Percentiles rank a stretch among this genome's conserved stretches.
These are phyloP conservation scores for Urocyon cinereoargenteus DNA, from an alignment of 2,797 vertebrate species.

Conservation along the genomic window DNA sequence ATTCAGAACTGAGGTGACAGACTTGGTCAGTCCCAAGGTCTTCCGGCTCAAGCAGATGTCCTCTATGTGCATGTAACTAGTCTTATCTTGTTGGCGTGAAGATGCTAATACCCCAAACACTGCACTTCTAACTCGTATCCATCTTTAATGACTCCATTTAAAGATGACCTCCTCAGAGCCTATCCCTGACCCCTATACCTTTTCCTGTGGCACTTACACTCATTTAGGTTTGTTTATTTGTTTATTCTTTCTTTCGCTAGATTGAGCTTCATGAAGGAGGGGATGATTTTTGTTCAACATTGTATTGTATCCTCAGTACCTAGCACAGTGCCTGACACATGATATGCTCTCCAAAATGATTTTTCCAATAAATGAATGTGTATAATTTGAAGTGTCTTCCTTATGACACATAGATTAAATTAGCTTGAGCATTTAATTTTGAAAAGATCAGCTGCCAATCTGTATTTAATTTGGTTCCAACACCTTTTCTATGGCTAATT, in stretches of 20 bases:
- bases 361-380: constrained; percentile 64
- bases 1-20: not conserved
- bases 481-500: constrained; percentile 74
- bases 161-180: not conserved
- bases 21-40: not conserved
- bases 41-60: not conserved
- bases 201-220: not conserved
- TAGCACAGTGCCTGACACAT: not conserved
- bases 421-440: constrained; percentile 73
- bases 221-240: not conserved
- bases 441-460: constrained; percentile 69
- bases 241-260: not conserved
- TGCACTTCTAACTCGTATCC: not conserved
- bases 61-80: not conserved
- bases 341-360: not conserved
- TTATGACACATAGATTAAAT: constrained; percentile 65
- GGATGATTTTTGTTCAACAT: not conserved
- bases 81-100: not conserved
- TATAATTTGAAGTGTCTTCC: constrained; percentile 44
- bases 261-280: not conserved
- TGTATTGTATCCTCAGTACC: not conserved
- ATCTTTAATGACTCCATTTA: not conserved
- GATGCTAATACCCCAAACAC: not conserved
- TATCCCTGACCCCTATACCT: not conserved
- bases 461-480: constrained; percentile 66